Percentiles rank a stretch among this genome's conserved stretches.
Evolutionary conservation across 2,113 vertebrate species (phyloP).

Genomic region (Oryzias woworae): DNA sequence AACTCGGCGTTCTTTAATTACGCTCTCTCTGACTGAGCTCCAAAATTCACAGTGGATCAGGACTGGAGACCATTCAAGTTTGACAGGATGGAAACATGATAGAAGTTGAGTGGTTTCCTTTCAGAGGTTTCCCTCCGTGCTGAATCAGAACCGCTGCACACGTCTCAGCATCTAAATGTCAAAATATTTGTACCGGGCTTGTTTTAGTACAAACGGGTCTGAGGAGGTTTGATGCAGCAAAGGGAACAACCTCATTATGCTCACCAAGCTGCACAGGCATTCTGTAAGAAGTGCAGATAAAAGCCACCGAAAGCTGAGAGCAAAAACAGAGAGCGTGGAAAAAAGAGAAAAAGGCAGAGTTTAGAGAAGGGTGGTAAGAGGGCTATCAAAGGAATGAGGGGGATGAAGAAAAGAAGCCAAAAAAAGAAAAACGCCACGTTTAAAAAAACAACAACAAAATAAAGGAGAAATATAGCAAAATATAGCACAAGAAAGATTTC

Average conservation of each 20-base stretch:
- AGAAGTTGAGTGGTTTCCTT: conserved; percentile 37
- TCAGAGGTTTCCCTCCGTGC: conserved; percentile 24
- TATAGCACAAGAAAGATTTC: conserved; percentile 50
- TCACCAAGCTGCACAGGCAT: conserved; percentile 73
- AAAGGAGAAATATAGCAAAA: conserved; percentile 66
- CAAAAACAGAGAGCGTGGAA: conserved; percentile 57
- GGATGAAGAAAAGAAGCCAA: conserved; percentile 34
- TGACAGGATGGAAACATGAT: conserved; percentile 18
- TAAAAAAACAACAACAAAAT: conserved; percentile 53
- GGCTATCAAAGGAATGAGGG: conserved; percentile 68
- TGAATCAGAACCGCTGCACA: conserved; percentile 48
- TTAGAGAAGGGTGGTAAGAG: conserved; percentile 64
- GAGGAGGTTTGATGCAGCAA: conserved; percentile 75
- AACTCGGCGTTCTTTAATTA: conserved; percentile 66
- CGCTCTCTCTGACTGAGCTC: conserved; percentile 46
- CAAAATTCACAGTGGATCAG: conserved; percentile 51
- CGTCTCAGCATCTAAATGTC: conserved; percentile 72
- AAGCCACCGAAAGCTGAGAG: conserved; percentile 73
- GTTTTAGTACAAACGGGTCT: conserved; percentile 71
- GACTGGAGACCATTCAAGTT: conserved; percentile 28
- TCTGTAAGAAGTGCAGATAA: conserved; percentile 81
- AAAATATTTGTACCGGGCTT: conserved; percentile 80
- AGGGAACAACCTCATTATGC: conserved; percentile 81
- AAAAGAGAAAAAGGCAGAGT: conserved; percentile 46
- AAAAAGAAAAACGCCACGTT: conserved; percentile 55